Base-by-base conservation (phyloP, 2,888 invertebrate genomes). In the Ormyrus rosae region DNA sequence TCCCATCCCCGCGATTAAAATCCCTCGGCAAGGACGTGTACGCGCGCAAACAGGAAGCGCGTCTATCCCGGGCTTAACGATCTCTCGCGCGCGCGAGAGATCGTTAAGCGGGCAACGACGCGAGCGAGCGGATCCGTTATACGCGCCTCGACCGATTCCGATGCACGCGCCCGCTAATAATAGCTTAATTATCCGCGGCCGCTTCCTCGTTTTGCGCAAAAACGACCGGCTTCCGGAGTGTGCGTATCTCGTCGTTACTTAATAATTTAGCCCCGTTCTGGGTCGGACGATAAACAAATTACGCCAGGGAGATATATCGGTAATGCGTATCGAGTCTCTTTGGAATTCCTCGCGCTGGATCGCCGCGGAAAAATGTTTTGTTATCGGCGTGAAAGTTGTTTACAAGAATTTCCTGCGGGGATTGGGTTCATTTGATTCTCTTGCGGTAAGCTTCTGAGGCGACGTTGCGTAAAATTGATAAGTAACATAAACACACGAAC, bases 91-190 rank as follows among this genome's bases (percentile, higher is more conserved):
- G 75, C 80, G 50, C 58, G 11, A 11, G 45, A 70, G 75, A 84
- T 85, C 85, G 78, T 85, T 85, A 85, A 85, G 82, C 85, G 85
- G 85, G 83, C 85, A 84, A 83, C 82, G 82, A 83, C 83, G 83
- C 70, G 10, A 5, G 11, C 8, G 10, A 63, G 46, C 13, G 46
- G 51, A 34, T 45, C 68, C 68, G 68, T 69, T 69, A 69, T n/a
- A 13, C 13, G 4, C 34, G 4, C 34, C 7, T 56, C n/a, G 45
- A 46, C 53, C 56, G 68, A 69, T 69, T 69, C 50, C 13, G 56
- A 69, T 69, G 68, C 68, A 46, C 56, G 10, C 6, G 1, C 2
- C n/a, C n/a, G n/a, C 45, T 34, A 55, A 55, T 55, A 34, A 63
- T 68, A n/a, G 11, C n/a, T 3, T 34, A 53, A 67, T 67, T 19